Evolutionary conservation across 2,888 invertebrate genomes (phyloP).

Genomic region (Drosophila leonis): DNA sequence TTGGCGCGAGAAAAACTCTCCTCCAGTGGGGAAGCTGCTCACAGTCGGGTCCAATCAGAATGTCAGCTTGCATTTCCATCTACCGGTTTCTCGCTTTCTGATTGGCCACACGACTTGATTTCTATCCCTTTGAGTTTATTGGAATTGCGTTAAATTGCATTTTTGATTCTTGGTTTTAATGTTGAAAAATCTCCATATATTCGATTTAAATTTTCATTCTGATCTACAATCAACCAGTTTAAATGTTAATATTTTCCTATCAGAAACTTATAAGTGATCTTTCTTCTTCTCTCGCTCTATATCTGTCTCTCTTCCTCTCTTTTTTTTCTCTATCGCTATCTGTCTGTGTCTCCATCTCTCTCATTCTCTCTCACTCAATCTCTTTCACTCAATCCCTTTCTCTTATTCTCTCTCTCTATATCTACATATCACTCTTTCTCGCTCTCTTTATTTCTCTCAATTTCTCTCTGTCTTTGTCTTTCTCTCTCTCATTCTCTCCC

Average conservation of each 20-base stretch:
- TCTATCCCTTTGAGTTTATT: background rate
- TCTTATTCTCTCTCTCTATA: no score
- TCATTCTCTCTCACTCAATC: background rate
- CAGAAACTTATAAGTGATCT: background rate
- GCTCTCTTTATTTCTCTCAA: no score
- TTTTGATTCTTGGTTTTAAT: no score
- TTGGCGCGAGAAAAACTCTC: background rate
- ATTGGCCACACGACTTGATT: background rate
- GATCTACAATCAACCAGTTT: no score
- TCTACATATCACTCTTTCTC: no score
- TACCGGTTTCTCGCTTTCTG: background rate
- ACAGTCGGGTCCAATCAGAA: background rate
- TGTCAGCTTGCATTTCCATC: background rate
- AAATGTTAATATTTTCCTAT: no score
- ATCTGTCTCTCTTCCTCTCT: background rate
- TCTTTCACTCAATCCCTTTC: background rate
- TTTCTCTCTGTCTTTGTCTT: no score
- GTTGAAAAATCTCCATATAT: no score
- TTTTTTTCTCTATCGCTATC: background rate
- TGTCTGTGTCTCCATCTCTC: background rate
- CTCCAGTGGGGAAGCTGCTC: background rate
- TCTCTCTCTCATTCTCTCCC: background rate
- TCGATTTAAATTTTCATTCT: background rate
- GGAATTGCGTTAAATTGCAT: background rate
- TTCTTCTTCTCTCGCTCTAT: no score